Evolutionary conservation across 2,113 vertebrate genomes (phyloP), one percentile per base, ranked within the genome.

Genomic region (Ptilonorhynchus violaceus): DNA sequence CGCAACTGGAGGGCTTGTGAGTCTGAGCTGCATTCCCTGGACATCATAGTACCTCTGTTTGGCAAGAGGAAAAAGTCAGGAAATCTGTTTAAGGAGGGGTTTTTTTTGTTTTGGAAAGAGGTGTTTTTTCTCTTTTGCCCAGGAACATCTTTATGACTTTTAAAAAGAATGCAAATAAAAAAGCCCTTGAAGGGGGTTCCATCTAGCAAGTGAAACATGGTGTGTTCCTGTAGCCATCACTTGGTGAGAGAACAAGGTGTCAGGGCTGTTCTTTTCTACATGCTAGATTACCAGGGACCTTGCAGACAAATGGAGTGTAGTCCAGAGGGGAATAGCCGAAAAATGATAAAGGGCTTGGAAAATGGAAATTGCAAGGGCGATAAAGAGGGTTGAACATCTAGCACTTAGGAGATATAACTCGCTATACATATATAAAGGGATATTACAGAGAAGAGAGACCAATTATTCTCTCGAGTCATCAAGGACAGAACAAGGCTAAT

Each of bases 401-500:
- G 70, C 78, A 93, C 87, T 96, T 95, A 89, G 89, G 77, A 93
- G 87, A 85, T 53, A 73, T 88, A 95, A 94, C 83, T 88, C 74
- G 79, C 96, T 95, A 59, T 67, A 94, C 77, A 76, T 95, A 92
- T 60, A 92, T 95, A 96, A 95, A 95, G 55, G 80, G 60, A 88
- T 84, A 94, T 92, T 96, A 91, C 62, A 86, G 85, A 89, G 67
- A 67, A 76, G 53, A 67, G 77, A 82, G 85, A 88, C 83, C 85
- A 93, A 95, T 97, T 96, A 96, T 85, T 96, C 95, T 91, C 88
- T 92, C 0, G 0, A 94, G 91, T 88, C 85, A 91, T 95, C 95
- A 96, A 96, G 76, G 73, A 81, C 89, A 89, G 89, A 94, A 87
- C 33, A 93, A 96, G 92, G 89, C 74, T 92, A 95, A 96, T 96